Percentiles rank a stretch among this genome's conserved stretches.
phyloP scores from a whole-genome alignment of 2,113 vertebrate genomes.

The Pelodiscus sinensis region DNA sequence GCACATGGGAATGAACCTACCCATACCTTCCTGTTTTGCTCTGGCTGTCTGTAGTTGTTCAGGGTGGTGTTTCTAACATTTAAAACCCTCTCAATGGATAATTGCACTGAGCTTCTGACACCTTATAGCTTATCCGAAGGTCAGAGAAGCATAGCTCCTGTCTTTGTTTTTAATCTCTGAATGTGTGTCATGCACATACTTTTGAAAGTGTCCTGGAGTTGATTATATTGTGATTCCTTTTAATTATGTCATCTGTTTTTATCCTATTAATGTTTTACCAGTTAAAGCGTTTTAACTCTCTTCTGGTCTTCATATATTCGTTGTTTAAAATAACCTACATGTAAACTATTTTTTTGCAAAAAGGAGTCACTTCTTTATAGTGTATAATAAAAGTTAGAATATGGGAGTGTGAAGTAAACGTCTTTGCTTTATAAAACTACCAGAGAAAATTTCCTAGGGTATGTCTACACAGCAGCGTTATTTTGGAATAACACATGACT shows the following conservation, averaged over 20 bases:
- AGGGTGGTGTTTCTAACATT: background rate
- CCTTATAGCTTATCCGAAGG: background rate
- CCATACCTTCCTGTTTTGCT: background rate
- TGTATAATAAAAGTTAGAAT: background rate
- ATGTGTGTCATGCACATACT: background rate
- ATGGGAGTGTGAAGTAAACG: background rate
- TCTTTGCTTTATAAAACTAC: background rate
- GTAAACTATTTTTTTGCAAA: background rate
- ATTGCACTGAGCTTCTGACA: background rate
- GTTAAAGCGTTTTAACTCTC: background rate
- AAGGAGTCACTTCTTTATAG: background rate
- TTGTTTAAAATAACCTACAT: background rate
- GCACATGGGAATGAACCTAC: background rate
- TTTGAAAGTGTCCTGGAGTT: background rate
- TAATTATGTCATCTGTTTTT: background rate
- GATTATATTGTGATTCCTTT: background rate
- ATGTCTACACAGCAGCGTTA: too few species aligned
- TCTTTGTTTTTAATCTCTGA: background rate
- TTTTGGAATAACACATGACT: too few species aligned
- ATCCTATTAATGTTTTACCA: background rate
- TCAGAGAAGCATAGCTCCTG: background rate
- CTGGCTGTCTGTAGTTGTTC: background rate
- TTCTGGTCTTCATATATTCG: background rate
- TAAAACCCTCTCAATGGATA: background rate
- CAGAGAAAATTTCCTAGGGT: background rate